These are phyloP conservation scores for Chaetophractus vellerosus DNA, from an alignment of 2,797 vertebrate genomes.

Conservation along the genomic window DNA sequence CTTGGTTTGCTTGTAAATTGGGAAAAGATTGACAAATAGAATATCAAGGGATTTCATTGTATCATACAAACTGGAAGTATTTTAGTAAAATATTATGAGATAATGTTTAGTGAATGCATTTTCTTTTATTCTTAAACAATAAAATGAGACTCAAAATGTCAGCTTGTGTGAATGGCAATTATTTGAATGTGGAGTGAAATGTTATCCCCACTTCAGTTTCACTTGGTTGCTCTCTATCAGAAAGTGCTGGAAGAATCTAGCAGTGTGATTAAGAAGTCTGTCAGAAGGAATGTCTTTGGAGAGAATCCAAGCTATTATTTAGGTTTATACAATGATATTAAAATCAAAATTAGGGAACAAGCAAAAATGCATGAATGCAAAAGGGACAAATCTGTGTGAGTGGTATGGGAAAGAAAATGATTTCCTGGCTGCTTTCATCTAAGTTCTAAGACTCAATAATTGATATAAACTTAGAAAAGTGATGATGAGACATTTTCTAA, in stretches of 20 bases:
- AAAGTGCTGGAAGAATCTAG: neutral
- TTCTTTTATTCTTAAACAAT: neutral
- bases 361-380: neutral
- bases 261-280: no score
- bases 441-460: constrained; percentile 32
- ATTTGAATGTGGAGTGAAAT: constrained; percentile 29
- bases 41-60: neutral
- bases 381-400: neutral
- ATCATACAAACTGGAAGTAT: neutral
- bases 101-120: neutral
- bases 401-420: neutral
- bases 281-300: neutral
- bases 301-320: constrained; percentile 11
- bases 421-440: neutral
- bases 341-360: constrained; percentile 28
- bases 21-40: neutral
- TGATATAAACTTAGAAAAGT: constrained; percentile 47
- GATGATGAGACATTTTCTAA: constrained; percentile 59
- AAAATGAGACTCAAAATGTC: constrained; percentile 29
- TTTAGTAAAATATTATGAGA: constrained; percentile 24
- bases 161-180: constrained; percentile 29
- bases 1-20: neutral
- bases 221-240: neutral
- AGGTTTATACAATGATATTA: constrained; percentile 1
- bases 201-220: constrained; percentile 20